These are phyloP conservation scores for Zeugodacus cucurbitae DNA, from an alignment of 1,140 invertebrate species.

Conservation along the genomic window DNA sequence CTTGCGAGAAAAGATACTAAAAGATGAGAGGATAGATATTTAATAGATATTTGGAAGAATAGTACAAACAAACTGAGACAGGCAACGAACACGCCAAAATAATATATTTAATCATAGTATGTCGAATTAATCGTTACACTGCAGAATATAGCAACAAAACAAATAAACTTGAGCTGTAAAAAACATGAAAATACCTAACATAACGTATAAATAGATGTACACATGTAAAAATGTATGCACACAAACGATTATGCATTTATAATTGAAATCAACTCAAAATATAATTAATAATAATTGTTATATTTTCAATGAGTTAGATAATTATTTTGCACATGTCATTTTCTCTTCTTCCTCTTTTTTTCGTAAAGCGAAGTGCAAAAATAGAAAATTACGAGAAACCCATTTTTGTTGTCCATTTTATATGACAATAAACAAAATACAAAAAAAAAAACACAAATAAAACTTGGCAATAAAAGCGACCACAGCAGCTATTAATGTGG, in stretches of 20 bases:
- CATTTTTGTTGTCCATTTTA: neutral
- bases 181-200: too few relatives aligned
- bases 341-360: neutral
- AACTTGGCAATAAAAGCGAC: neutral
- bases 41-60: too few relatives aligned
- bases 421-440: neutral
- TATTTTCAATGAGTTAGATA: neutral
- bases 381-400: neutral
- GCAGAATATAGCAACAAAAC: too few relatives aligned
- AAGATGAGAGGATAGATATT: too few relatives aligned
- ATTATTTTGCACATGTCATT: neutral
- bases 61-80: too few relatives aligned
- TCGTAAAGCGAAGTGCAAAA: neutral
- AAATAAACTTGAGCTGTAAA: too few relatives aligned
- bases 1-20: too few relatives aligned
- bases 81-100: too few relatives aligned
- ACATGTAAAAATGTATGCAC: neutral
- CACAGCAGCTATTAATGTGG: neutral
- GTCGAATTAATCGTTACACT: too few relatives aligned
- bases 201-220: too few relatives aligned
- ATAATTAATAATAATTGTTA: conserved; percentile 10
- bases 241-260: neutral
- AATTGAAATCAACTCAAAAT: neutral
- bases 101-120: too few relatives aligned
- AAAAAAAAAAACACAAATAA: neutral